phyloP scores from a whole-genome alignment of 2,797 vertebrate genomes.

The Simalia tracyae region DNA sequence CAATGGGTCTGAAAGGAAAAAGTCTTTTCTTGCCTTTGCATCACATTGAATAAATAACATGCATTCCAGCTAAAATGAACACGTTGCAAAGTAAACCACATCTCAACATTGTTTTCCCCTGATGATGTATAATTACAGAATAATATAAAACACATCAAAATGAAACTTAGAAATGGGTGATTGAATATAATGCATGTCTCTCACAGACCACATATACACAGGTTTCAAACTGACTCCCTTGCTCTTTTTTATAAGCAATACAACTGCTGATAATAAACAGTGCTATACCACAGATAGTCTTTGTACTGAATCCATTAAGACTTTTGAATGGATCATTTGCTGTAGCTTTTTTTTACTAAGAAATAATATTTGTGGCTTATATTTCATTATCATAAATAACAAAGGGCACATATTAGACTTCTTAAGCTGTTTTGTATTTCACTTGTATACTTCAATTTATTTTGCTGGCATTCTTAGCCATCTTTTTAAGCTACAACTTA shows the following conservation, averaged over 20 bases:
- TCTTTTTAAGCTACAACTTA: conserved; percentile 38
- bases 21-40: conserved; percentile 78
- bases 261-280: conserved; percentile 55
- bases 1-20: conserved; percentile 78
- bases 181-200: conserved; percentile 62
- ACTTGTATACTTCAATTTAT: conserved; percentile 47
- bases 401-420: conserved; percentile 1
- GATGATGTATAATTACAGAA: conserved; percentile 78
- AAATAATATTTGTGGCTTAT: conserved; percentile 25
- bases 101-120: conserved; percentile 74
- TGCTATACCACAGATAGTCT: conserved; percentile 59
- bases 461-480: conserved; percentile 52
- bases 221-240: conserved; percentile 55
- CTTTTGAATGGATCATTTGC: conserved; percentile 34
- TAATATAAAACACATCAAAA: conserved; percentile 76
- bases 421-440: conserved; percentile 21
- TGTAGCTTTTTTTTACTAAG: conserved; percentile 45
- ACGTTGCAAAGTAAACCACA: conserved; percentile 82
- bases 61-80: conserved; percentile 78
- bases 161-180: conserved; percentile 70
- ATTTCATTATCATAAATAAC: conserved; percentile 40
- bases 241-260: conserved; percentile 51
- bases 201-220: conserved; percentile 62
- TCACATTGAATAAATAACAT: conserved; percentile 79
- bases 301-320: conserved; percentile 47